These are phyloP conservation scores for Coleophora flavipennella DNA, from an alignment of 2,888 invertebrate genomes.

Conservation along the genomic window DNA sequence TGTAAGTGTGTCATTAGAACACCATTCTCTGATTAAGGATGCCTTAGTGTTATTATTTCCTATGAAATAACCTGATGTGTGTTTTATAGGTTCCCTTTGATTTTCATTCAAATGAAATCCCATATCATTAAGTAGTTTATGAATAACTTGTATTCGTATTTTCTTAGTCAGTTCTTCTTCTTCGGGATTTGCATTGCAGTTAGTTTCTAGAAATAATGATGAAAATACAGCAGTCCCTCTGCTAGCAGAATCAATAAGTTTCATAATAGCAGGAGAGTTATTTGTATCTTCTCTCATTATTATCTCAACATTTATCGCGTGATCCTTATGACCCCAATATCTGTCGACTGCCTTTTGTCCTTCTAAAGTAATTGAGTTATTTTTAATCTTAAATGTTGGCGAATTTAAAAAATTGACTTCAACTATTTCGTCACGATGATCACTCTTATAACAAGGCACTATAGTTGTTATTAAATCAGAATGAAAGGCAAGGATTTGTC, in stretches of 20 bases:
- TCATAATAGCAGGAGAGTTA: background rate
- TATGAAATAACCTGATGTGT: constrained; percentile 6
- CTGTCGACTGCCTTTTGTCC: background rate
- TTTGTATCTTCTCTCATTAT: background rate
- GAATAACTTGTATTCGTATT: background rate
- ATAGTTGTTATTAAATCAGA: constrained; percentile 2
- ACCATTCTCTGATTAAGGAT: background rate
- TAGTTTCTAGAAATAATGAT: background rate
- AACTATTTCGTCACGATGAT: background rate
- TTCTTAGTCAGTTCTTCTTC: constrained; percentile 1
- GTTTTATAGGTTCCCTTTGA: background rate
- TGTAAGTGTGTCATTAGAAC: background rate
- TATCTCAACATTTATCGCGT: background rate
- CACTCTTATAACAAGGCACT: background rate
- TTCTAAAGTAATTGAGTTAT: background rate
- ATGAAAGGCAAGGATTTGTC: constrained; percentile 3
- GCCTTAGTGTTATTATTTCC: constrained; percentile 1
- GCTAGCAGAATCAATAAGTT: background rate
- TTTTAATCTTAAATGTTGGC: background rate
- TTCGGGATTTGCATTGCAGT: background rate
- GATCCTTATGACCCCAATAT: background rate
- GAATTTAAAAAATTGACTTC: background rate
- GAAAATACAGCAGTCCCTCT: constrained; percentile 3
- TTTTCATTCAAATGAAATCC: constrained; percentile 2
- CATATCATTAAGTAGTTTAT: constrained; percentile 2